Evolutionary conservation across 2,888 invertebrate genomes (phyloP).

Genomic region (Pristionchus arcanus): DNA sequence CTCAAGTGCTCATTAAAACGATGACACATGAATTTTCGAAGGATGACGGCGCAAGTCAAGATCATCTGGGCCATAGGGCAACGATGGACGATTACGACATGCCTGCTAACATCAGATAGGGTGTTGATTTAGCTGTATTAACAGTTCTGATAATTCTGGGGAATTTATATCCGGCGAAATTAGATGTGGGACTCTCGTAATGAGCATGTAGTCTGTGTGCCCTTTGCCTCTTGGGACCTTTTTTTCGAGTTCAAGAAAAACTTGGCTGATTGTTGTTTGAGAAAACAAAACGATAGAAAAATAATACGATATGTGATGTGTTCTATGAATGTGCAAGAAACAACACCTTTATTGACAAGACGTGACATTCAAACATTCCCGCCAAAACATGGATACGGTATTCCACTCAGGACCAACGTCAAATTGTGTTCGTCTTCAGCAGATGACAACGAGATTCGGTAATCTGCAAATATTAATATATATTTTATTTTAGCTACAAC

Average conservation of each 20-base stretch:
- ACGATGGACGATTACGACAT: not conserved
- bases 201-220: not conserved
- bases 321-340: not conserved
- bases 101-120: not conserved
- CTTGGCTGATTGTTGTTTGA: not conserved
- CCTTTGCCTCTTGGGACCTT: not conserved
- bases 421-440: too few relatives aligned
- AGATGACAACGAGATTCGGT: too few relatives aligned
- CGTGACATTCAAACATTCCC: not conserved
- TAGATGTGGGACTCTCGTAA: not conserved
- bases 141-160: not conserved
- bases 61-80: not conserved
- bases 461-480: too few relatives aligned
- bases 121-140: too few relatives aligned
- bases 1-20: not conserved
- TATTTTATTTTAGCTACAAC: too few relatives aligned
- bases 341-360: not conserved
- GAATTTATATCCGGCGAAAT: not conserved
- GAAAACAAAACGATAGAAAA: not conserved
- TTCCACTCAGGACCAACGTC: not conserved
- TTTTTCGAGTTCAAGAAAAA: not conserved
- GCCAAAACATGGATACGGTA: not conserved
- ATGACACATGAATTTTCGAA: not conserved
- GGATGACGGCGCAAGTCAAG: not conserved
- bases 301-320: not conserved